Conservation (phyloP, 2,888 invertebrate genomes). For the Epirrhoe alternata region DNA sequence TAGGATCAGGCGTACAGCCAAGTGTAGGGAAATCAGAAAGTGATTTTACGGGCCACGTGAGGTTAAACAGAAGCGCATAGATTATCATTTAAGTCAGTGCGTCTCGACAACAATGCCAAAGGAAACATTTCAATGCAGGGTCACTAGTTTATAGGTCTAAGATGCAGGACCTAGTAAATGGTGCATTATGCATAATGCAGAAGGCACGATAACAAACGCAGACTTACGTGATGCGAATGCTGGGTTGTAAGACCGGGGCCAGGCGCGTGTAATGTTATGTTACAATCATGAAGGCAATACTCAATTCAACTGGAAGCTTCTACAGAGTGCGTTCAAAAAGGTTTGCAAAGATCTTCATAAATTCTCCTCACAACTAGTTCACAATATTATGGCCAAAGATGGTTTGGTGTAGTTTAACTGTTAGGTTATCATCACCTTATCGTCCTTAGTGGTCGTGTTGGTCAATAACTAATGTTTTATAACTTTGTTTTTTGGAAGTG, state of each 20-base stretch:
- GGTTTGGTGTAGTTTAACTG: no score
- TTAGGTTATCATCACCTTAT: no score
- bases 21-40: neutral
- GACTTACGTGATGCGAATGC: conserved; percentile 66
- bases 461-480: no score
- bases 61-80: conserved; percentile 12
- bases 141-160: conserved; percentile 55
- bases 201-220: conserved; percentile 52
- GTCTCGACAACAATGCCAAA: conserved; percentile 47
- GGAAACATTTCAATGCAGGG: conserved; percentile 51
- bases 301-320: neutral
- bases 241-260: conserved; percentile 39
- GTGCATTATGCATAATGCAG: conserved; percentile 70
- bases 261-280: neutral
- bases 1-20: neutral
- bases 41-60: neutral
- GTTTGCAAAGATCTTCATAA: no score
- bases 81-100: conserved; percentile 40
- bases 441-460: no score
- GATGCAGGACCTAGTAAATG: conserved; percentile 56
- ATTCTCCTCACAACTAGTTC: no score
- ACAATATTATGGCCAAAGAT: no score
- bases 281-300: neutral
- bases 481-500: no score
- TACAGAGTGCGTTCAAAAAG: no score